These are phyloP conservation scores for Mamestra brassicae DNA, from an alignment of 2,888 invertebrate species.

Conservation along the genomic window DNA sequence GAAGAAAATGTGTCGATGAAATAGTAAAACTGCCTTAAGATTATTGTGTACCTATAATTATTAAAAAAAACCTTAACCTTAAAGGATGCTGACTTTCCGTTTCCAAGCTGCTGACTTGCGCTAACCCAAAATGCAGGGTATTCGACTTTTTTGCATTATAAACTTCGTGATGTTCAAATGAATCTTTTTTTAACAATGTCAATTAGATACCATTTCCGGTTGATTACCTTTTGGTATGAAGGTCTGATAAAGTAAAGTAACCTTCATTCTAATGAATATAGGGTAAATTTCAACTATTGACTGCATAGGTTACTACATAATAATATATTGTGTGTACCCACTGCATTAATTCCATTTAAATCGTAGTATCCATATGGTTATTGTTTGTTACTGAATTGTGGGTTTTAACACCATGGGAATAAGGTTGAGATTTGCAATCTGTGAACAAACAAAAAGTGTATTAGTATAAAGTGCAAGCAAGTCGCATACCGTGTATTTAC, in stretches of 20 bases:
- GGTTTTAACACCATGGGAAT: slow-evolving; percentile 5
- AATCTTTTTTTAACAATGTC: neutral
- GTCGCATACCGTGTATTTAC: slow-evolving; percentile 29
- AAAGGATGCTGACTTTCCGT: neutral
- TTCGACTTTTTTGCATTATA: slow-evolving; percentile 28
- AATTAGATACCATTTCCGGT: neutral
- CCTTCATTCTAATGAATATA: neutral
- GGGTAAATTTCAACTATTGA: neutral
- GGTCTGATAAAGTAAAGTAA: neutral
- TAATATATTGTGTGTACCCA: neutral
- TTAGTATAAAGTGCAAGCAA: neutral
- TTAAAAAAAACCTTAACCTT: neutral
- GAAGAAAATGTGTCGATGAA: neutral
- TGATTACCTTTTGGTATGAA: neutral
- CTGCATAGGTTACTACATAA: neutral
- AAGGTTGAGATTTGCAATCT: neutral
- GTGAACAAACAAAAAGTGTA: neutral
- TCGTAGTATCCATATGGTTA: neutral
- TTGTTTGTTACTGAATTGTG: slow-evolving; percentile 8
- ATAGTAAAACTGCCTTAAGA: slow-evolving; percentile 19
- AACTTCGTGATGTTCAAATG: neutral
- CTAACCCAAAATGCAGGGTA: slow-evolving; percentile 22
- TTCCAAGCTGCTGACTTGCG: slow-evolving; percentile 32
- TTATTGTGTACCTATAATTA: neutral
- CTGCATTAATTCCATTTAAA: neutral